Evolutionary conservation across 2,797 vertebrate species (phyloP).

Genomic region (Eutrigla gurnardus): DNA sequence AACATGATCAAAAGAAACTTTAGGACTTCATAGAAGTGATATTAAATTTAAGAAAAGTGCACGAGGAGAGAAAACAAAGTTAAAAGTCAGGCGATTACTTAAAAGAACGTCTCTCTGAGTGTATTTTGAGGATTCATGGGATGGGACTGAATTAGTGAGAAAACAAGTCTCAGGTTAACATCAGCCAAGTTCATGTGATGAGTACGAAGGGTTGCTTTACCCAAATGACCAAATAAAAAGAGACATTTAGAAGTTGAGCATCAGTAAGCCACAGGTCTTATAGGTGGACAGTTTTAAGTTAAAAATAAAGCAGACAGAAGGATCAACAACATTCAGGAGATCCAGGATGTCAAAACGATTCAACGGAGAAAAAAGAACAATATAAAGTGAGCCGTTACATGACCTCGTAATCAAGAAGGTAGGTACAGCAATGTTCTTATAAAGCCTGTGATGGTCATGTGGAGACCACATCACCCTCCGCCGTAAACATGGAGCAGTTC

Average conservation of each 20-base stretch:
- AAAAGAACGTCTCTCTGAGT: constrained; percentile 28
- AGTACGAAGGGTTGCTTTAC: not conserved
- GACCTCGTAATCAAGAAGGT: too few species aligned
- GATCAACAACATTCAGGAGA: too few species aligned
- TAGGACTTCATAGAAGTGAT: not conserved
- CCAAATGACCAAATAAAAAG: not conserved
- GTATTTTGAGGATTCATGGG: constrained; percentile 15
- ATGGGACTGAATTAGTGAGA: constrained; percentile 14
- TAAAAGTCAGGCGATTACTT: constrained; percentile 50
- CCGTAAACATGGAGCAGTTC: too few species aligned
- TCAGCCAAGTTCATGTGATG: not conserved
- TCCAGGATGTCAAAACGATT: too few species aligned
- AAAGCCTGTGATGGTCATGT: too few species aligned
- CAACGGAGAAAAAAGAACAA: too few species aligned
- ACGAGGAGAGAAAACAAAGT: constrained; percentile 31
- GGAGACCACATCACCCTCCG: too few species aligned
- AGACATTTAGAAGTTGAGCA: not conserved
- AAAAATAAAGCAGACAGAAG: too few species aligned
- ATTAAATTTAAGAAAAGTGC: constrained; percentile 23
- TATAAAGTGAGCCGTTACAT: too few species aligned
- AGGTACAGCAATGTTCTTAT: too few species aligned
- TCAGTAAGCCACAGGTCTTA: not conserved
- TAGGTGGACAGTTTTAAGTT: not conserved
- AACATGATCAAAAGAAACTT: constrained; percentile 47
- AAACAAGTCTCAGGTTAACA: not conserved